These are phyloP conservation scores for Sander lucioperca DNA, from an alignment of 2,113 vertebrate species.

Conservation along the genomic window DNA sequence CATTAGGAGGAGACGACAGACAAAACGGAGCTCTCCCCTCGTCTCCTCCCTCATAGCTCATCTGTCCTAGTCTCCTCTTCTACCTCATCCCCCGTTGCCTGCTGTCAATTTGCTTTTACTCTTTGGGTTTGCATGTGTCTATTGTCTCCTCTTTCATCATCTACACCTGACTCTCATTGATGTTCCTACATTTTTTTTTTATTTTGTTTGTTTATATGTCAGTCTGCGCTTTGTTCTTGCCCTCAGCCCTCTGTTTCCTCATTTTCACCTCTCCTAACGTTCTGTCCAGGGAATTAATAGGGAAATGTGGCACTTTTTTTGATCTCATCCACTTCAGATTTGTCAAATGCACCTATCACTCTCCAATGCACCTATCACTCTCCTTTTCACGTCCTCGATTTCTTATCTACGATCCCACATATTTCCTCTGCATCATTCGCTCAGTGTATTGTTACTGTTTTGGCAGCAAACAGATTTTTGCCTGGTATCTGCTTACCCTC, in stretches of 20 bases:
- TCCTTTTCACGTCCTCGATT: constrained; percentile 1
- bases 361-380: neutral
- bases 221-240: neutral
- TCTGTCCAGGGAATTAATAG: neutral
- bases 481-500: constrained; percentile 14
- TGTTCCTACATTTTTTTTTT: constrained; percentile 10
- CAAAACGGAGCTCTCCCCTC: constrained; percentile 45
- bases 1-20: constrained; percentile 75
- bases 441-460: constrained; percentile 34
- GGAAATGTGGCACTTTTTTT: neutral
- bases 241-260: neutral
- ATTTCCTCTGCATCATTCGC: constrained; percentile 19
- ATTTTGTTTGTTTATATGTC: neutral
- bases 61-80: constrained; percentile 19
- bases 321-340: constrained; percentile 1
- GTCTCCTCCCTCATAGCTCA: constrained; percentile 23
- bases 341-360: constrained; percentile 1
- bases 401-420: constrained; percentile 14
- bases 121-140: neutral
- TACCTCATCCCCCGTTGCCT: constrained; percentile 19
- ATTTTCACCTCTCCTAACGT: neutral
- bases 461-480: constrained; percentile 25
- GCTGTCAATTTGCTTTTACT: constrained; percentile 19
- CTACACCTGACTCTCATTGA: neutral
- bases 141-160: constrained; percentile 14